A percentile compares a stretch with the other conserved stretches of the same genome.
These are phyloP conservation scores for Ennomos fuscantarius DNA, from an alignment of 2,888 invertebrate genomes.

Conservation along the genomic window DNA sequence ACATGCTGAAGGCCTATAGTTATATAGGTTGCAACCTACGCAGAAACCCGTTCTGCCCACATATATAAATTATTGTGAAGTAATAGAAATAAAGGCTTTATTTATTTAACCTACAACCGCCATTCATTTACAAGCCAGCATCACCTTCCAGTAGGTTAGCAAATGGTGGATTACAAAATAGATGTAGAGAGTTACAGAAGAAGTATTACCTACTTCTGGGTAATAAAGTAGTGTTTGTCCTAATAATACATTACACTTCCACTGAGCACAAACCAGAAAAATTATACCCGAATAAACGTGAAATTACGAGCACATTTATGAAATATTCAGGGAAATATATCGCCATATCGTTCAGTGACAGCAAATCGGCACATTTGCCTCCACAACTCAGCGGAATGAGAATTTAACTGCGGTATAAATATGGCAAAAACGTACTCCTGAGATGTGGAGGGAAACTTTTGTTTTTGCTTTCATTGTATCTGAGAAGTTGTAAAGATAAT, in stretches of 20 bases:
- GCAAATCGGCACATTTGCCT: conserved; percentile 29
- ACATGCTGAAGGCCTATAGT: too few relatives aligned
- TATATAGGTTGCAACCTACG: too few relatives aligned
- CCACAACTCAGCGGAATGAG: conserved; percentile 30
- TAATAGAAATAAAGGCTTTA: too few relatives aligned
- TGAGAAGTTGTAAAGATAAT: conserved; percentile 29
- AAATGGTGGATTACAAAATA: too few relatives aligned
- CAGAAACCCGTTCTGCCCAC: too few relatives aligned
- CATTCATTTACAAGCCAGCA: too few relatives aligned
- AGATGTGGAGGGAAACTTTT: conserved; percentile 24
- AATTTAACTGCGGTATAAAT: conserved; percentile 36
- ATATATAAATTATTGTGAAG: too few relatives aligned
- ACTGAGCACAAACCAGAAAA: conserved; percentile 17
- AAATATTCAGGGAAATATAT: conserved; percentile 28
- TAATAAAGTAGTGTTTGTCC: background rate
- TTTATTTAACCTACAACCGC: too few relatives aligned
- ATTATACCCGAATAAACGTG: conserved; percentile 24
- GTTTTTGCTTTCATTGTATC: conserved; percentile 28
- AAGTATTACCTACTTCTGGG: background rate
- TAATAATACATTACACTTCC: background rate
- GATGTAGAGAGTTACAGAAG: background rate
- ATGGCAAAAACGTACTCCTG: conserved; percentile 28
- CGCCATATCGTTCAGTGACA: conserved; percentile 29
- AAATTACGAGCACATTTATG: conserved; percentile 26
- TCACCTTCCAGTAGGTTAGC: too few relatives aligned